Evolutionary conservation across 2,888 invertebrate genomes (phyloP), one percentile per base, ranked within the genome.

Genomic region (Leucania comma): DNA sequence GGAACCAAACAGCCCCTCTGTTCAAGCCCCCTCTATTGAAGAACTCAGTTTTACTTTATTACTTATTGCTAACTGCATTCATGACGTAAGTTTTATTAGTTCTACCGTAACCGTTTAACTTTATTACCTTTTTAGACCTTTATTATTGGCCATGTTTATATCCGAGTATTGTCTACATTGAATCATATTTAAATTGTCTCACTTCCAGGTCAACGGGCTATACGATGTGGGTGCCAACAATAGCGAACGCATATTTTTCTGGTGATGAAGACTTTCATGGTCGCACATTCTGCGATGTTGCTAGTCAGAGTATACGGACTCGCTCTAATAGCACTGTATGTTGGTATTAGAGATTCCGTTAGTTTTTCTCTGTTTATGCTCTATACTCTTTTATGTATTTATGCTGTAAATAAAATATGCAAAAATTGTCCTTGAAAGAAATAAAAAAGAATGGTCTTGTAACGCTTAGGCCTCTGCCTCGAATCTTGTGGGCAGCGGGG

Each of bases 211-310:
- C 93, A 14, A 94, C 94, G 0, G 94, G 94, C 3, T 95, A 89
- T 81, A 92, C 93, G 0, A 93, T 95, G 93, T 94, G 93, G 93
- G 91, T 95, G 6, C 93, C 94, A 0, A 93, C 94, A 0, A 90
- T 94, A 87, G 90, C 92, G 0, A 95, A 94, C 65, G 93, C 93
- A 0, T 95, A 92, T 78, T 94, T 94, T 78, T 87, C 85, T n/a
- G 90, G 90, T 0, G 89, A 87, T 0, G 88, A 92, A 50, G 88
- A 76, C 22, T 54, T 67, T 17, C 6, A 81, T 0, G 93, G 92
- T 0, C 88, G 86, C 48, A 90, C 91, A 0, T 95, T 95, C 80
- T 95, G 95, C 53, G 87, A 93, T 75, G 93, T 95, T 3, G 94
- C 93, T 22, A 92, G 93, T 73, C 84, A 86, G 8, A 91, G 91